These are phyloP conservation scores for Nipponia nippon DNA, from an alignment of 2,113 vertebrate genomes.

Conservation along the genomic window DNA sequence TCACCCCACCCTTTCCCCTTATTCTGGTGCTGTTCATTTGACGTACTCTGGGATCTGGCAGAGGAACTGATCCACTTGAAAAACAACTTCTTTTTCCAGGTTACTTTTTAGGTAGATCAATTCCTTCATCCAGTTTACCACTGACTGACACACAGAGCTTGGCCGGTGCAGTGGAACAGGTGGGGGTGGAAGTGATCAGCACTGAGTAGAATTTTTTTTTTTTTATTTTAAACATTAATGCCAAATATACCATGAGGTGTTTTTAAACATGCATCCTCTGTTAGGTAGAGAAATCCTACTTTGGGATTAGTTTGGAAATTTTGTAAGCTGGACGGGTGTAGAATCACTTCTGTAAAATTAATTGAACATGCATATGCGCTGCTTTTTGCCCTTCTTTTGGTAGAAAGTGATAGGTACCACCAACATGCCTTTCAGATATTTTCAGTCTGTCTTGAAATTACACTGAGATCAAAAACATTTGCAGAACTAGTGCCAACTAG, in stretches of 20 bases:
- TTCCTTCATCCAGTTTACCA: background rate
- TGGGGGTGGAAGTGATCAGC: background rate
- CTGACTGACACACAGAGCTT: background rate
- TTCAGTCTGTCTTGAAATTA: background rate
- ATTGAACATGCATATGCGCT: rapidly evolving
- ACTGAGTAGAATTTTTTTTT: background rate
- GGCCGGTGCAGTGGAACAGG: background rate
- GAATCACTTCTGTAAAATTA: background rate
- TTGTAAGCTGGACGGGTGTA: background rate
- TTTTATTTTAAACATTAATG: background rate
- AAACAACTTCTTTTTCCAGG: background rate
- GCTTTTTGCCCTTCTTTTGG: background rate
- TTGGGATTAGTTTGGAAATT: background rate
- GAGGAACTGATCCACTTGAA: background rate
- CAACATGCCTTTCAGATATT: background rate
- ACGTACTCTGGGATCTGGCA: background rate
- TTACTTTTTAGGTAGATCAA: background rate
- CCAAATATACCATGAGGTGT: background rate
- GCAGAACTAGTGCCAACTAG: background rate
- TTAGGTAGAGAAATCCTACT: background rate
- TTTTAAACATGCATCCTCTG: background rate
- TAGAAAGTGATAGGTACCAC: background rate
- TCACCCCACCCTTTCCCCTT: background rate
- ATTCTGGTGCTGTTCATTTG: background rate
- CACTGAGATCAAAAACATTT: background rate